phyloP scores from a whole-genome alignment of 2,888 invertebrate species.

The Epistrophe grossulariae region DNA sequence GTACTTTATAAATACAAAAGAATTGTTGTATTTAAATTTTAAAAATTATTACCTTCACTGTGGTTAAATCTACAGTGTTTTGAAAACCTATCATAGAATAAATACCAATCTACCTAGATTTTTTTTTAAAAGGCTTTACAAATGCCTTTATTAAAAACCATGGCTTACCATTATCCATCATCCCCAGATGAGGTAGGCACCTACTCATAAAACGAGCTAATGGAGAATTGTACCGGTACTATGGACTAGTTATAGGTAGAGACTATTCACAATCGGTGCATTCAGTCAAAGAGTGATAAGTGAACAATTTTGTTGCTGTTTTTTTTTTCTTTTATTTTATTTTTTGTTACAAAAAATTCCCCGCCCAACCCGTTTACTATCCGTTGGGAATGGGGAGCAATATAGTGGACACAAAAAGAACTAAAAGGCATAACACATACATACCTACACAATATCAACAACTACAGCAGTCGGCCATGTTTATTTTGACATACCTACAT shows the following conservation, averaged over 20 bases:
- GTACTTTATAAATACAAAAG: too few species aligned
- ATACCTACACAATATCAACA: constrained; percentile 20
- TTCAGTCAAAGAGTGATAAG: constrained; percentile 49
- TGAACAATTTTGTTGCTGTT: constrained; percentile 41
- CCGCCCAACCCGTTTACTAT: constrained; percentile 46
- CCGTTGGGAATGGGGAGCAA: constrained; percentile 1
- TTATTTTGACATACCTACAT: constrained; percentile 14
- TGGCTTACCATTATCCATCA: background rate
- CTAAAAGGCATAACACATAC: constrained; percentile 34
- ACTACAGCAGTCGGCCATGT: constrained; percentile 60
- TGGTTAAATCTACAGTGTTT: too few species aligned
- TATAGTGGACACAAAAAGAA: constrained; percentile 1
- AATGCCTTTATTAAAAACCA: background rate
- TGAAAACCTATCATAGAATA: too few species aligned
- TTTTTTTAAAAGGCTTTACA: background rate
- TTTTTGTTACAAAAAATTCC: constrained; percentile 31
- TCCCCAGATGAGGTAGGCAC: background rate
- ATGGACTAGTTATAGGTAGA: background rate
- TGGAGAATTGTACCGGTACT: background rate
- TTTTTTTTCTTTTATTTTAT: background rate
- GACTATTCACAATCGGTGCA: constrained; percentile 58
- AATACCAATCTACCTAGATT: too few species aligned
- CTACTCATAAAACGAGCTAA: background rate
- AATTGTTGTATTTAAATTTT: too few species aligned
- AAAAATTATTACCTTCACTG: too few species aligned